Evolutionary conservation across 2,888 invertebrate species (phyloP), one percentile per base, ranked within the genome.

Genomic region (Calameuta idolon): DNA sequence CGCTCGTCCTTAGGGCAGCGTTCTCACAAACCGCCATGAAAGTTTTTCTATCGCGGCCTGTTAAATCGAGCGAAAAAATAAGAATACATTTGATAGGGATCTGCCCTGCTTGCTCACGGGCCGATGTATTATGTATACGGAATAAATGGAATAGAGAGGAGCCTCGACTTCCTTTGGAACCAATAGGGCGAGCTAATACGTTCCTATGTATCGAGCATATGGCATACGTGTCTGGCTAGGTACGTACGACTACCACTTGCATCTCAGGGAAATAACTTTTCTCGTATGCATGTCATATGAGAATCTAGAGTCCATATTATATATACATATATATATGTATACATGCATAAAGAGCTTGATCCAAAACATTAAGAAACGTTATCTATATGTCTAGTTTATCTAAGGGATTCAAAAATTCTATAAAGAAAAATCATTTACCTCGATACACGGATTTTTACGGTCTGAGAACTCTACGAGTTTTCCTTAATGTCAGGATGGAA

Each of bases 111-210:
- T 81, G 80, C 81, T 84, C 82, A 82, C 81, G 81, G 83, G 83
- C 83, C 86, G 86, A 89, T 89, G 86, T 88, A 89, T 89, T 89
- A 89, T 89, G 89, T 89, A 89, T 89, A 87, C 87, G 83, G 87
- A 87, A 89, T 89, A 89, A 89, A 88, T 89, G 85, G 88, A 87
- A 88, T 83, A 85, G 75, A 80, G 78, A 75, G 79, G 85, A 85
- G 86, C 81, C 79, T 77, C 75, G 81, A 78, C 83, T 86, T 88
- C 89, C 89, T 89, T 89, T 83, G 84, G 84, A 89, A 84, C 87
- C 89, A 89, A 89, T 89, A 89, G 88, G 86, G 87, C 87, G 79
- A 85, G 85, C 87, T 86, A 87, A 87, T 35, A 35, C 87, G 85
- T 84, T 81, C 83, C 81, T 82, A 83, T 81, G 83, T 83, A 83